Conservation (phyloP, 2,797 vertebrate species). For the Catostomus latipinnis region DNA sequence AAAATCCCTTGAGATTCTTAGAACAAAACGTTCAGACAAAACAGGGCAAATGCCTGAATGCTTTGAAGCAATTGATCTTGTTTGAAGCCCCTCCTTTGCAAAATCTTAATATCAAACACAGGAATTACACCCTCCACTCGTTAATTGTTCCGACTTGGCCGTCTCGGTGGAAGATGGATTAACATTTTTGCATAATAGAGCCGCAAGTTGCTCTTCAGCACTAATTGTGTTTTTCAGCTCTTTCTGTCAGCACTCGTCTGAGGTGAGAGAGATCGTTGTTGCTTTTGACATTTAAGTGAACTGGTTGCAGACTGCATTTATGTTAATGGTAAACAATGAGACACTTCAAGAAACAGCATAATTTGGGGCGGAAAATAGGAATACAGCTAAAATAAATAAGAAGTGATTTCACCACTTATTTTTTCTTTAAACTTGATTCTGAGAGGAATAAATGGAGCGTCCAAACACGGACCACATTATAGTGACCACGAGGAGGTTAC, state of each 20-base stretch:
- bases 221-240: constrained; percentile 55
- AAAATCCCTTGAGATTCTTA: constrained; percentile 3
- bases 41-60: constrained; percentile 40
- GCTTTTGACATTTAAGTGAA: constrained; percentile 47
- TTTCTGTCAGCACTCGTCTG: constrained; percentile 31
- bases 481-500: too few relatives aligned
- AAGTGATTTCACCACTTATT: neutral
- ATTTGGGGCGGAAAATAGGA: neutral
- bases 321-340: constrained; percentile 33
- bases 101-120: constrained; percentile 60
- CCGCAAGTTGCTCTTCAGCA: constrained; percentile 38
- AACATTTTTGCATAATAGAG: constrained; percentile 56
- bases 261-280: constrained; percentile 40
- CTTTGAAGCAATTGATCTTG: constrained; percentile 57
- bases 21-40: constrained; percentile 32
- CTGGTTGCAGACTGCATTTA: constrained; percentile 20
- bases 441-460: neutral
- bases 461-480: too few relatives aligned
- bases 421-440: neutral
- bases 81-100: constrained; percentile 48
- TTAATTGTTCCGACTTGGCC: constrained; percentile 54
- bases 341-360: neutral
- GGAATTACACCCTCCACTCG: constrained; percentile 47
- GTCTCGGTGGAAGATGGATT: constrained; percentile 53
- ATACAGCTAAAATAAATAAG: neutral